These are phyloP conservation scores for Acipenser oxyrinchus DNA, from an alignment of 2,797 vertebrate genomes.

Conservation along the genomic window DNA sequence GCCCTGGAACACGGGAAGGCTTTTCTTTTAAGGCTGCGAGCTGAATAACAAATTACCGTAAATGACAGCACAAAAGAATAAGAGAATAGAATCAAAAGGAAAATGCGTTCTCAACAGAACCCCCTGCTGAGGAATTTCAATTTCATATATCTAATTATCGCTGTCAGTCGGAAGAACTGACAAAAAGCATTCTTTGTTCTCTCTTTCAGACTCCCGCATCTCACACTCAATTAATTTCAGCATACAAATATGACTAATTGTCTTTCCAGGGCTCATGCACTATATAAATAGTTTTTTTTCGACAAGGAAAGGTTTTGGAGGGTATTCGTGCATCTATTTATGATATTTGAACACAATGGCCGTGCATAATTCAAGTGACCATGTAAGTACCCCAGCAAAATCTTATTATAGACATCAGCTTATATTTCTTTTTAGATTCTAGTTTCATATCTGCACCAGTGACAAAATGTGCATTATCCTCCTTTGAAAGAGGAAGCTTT, in stretches of 20 bases:
- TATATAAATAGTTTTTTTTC: slow-evolving; percentile 88
- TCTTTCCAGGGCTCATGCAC: slow-evolving; percentile 79
- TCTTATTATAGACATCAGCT: slow-evolving; percentile 70
- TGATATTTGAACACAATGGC: slow-evolving; percentile 90
- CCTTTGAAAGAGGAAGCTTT: slow-evolving; percentile 71
- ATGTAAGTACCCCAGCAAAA: slow-evolving; percentile 65
- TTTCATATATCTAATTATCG: slow-evolving; percentile 99
- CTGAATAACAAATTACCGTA: slow-evolving; percentile 88
- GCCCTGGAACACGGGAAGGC: slow-evolving; percentile 69
- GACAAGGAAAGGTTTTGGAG: slow-evolving; percentile 71
- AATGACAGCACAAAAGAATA: slow-evolving; percentile 91
- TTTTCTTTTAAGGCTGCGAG: slow-evolving; percentile 79
- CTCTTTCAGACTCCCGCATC: slow-evolving; percentile 84
- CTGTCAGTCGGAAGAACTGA: slow-evolving; percentile 95
- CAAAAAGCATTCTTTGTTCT: slow-evolving; percentile 98
- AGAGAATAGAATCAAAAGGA: slow-evolving; percentile 83
- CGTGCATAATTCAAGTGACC: slow-evolving; percentile 94
- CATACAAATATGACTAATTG: slow-evolving; percentile 99
- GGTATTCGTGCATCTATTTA: slow-evolving; percentile 79
- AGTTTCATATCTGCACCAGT: slow-evolving; percentile 71
- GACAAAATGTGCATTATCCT: slow-evolving; percentile 60
- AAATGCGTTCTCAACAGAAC: slow-evolving; percentile 95
- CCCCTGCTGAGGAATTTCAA: slow-evolving; percentile 98
- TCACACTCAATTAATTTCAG: slow-evolving; percentile 97
- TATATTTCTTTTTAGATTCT: slow-evolving; percentile 64